Evolutionary conservation across 2,797 vertebrate genomes (phyloP).

Genomic region (Siniperca scherzeri): DNA sequence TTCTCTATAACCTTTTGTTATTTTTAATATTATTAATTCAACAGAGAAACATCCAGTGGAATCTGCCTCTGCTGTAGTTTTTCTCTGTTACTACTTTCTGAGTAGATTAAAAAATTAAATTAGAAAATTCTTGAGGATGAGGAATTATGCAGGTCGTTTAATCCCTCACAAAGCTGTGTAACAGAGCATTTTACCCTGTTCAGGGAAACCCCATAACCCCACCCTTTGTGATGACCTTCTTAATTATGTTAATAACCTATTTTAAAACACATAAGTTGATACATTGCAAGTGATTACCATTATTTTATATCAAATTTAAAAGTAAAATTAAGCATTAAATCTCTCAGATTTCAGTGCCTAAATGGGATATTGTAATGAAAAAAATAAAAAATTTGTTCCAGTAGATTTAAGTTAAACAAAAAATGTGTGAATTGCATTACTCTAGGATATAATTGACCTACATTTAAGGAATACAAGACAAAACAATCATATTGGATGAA

Average conservation of each 20-base stretch:
- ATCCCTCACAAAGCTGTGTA: constrained; percentile 27
- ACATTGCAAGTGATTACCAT: neutral
- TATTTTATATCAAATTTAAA: constrained; percentile 4
- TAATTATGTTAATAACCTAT: constrained; percentile 19
- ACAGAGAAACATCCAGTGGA: neutral
- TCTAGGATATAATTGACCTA: neutral
- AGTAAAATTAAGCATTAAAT: neutral
- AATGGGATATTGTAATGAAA: neutral
- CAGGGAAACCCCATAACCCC: constrained; percentile 29
- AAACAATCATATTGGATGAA: neutral
- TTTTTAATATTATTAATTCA: neutral
- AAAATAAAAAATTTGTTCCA: neutral
- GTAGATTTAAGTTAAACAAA: neutral
- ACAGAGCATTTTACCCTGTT: neutral
- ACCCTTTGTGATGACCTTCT: constrained; percentile 21
- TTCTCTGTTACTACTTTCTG: neutral
- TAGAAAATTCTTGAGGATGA: neutral
- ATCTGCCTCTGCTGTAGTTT: neutral
- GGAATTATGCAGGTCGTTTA: constrained; percentile 9
- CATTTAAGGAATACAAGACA: neutral
- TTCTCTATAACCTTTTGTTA: neutral
- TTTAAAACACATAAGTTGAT: neutral
- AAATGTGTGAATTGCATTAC: neutral
- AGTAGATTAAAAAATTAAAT: too few relatives aligned
- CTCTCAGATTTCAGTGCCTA: neutral